These are phyloP conservation scores for Coenonympha arcania DNA, from an alignment of 2,888 invertebrate species.

Conservation along the genomic window DNA sequence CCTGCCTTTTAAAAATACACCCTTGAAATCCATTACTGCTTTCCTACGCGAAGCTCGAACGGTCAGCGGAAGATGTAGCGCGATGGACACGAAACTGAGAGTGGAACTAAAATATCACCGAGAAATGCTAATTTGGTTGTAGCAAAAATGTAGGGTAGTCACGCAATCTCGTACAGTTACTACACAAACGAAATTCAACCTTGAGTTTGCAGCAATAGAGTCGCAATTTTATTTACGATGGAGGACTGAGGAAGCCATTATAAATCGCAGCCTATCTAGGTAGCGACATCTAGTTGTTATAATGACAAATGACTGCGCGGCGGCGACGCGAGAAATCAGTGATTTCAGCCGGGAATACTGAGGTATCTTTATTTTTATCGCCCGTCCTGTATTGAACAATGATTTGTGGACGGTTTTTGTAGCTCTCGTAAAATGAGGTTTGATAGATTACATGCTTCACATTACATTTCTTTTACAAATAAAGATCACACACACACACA, in stretches of 20 bases:
- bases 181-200: constrained; percentile 18
- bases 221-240: constrained; percentile 6
- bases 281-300: constrained; percentile 40
- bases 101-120: constrained; percentile 35
- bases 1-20: constrained; percentile 16
- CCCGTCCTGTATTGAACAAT: constrained; percentile 19
- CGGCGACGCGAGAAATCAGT: constrained; percentile 28
- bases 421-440: no score
- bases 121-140: constrained; percentile 37
- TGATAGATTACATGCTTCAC: no score
- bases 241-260: constrained; percentile 29
- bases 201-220: constrained; percentile 5
- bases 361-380: constrained; percentile 29
- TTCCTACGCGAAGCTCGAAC: constrained; percentile 21
- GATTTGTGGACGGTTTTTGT: no score
- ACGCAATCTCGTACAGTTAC: constrained; percentile 29
- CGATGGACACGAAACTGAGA: constrained; percentile 36
- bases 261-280: constrained; percentile 36
- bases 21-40: constrained; percentile 23
- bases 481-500: no score
- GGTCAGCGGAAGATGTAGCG: constrained; percentile 31
- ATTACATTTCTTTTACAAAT: no score
- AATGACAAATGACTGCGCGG: constrained; percentile 39
- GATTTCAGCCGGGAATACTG: constrained; percentile 26
- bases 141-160: constrained; percentile 33